A percentile compares a stretch with the other conserved stretches of the same genome.
Conservation (phyloP, 2,113 vertebrate genomes). For the Mustelus asterias region DNA sequence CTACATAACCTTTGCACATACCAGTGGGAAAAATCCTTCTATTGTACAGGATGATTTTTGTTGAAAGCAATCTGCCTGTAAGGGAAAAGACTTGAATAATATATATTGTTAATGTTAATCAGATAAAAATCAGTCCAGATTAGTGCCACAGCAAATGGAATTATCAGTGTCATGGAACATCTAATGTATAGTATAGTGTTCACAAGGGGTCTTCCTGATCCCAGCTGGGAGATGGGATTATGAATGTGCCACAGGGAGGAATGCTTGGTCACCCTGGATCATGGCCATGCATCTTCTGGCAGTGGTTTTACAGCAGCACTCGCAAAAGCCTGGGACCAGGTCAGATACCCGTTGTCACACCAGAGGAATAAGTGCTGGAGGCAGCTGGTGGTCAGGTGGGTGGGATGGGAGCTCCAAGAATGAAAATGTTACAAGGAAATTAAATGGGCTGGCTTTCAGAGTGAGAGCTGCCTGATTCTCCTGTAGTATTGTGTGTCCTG, state of each 20-base stretch:
- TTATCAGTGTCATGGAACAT: neutral
- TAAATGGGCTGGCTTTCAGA: neutral
- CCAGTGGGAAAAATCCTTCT: neutral
- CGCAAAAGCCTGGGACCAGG: neutral
- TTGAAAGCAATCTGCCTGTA: conserved; percentile 4
- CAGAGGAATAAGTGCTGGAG: neutral
- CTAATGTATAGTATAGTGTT: neutral
- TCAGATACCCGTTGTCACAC: neutral
- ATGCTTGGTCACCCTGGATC: neutral
- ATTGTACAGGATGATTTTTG: neutral
- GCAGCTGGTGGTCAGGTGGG: neutral
- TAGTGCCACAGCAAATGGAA: neutral
- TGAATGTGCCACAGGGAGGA: neutral
- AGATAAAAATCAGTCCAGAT: neutral
- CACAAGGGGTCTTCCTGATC: neutral
- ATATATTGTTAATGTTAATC: neutral
- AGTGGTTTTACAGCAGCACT: neutral
- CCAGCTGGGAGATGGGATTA: neutral
- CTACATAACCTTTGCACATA: neutral
- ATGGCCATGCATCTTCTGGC: neutral
- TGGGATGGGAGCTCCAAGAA: neutral
- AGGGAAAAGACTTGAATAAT: conserved; percentile 4
- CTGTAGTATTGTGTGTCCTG: neutral
- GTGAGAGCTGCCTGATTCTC: neutral
- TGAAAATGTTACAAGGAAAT: neutral